Conservation (phyloP, 35 echinoderm and acorn worm species). For the Acanthaster planci region DNA sequence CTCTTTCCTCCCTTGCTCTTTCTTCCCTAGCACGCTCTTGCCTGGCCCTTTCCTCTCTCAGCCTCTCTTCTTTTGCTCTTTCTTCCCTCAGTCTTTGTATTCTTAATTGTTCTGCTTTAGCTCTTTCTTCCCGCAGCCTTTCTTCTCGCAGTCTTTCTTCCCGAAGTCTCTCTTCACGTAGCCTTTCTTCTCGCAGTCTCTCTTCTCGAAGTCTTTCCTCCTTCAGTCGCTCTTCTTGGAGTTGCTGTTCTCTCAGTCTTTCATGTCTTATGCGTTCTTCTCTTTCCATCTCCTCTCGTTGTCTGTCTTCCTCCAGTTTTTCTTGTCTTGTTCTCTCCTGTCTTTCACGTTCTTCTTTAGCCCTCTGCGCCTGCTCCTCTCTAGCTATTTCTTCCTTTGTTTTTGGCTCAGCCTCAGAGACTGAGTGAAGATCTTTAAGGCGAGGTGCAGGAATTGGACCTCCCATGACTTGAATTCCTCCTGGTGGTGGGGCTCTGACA, state of each 20-base stretch:
- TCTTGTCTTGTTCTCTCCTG: background rate
- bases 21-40: background rate
- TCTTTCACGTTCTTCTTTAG: slow-evolving; percentile 5
- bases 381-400: background rate
- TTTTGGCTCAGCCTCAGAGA: background rate
- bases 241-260: slow-evolving; percentile 9
- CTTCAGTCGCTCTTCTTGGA: slow-evolving; percentile 22
- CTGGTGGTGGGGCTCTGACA: slow-evolving; percentile 18
- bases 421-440: background rate
- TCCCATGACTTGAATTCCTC: slow-evolving; percentile 30
- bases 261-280: slow-evolving; percentile 24
- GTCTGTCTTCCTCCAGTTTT: slow-evolving; percentile 17
- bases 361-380: slow-evolving; percentile 3
- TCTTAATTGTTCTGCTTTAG: background rate
- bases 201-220: slow-evolving; percentile 15
- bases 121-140: background rate
- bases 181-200: slow-evolving; percentile 3
- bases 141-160: slow-evolving; percentile 19
- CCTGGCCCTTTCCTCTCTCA: background rate
- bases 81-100: background rate
- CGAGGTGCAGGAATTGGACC: slow-evolving; percentile 13
- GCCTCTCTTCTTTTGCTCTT: background rate
- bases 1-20: slow-evolving; percentile 11
- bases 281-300: background rate
- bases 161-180: slow-evolving; percentile 17